A percentile compares a stretch with the other conserved stretches of the same genome.
Evolutionary conservation across 2,797 vertebrate species (phyloP).

Genomic region (Rhadinocentrus ornatus): DNA sequence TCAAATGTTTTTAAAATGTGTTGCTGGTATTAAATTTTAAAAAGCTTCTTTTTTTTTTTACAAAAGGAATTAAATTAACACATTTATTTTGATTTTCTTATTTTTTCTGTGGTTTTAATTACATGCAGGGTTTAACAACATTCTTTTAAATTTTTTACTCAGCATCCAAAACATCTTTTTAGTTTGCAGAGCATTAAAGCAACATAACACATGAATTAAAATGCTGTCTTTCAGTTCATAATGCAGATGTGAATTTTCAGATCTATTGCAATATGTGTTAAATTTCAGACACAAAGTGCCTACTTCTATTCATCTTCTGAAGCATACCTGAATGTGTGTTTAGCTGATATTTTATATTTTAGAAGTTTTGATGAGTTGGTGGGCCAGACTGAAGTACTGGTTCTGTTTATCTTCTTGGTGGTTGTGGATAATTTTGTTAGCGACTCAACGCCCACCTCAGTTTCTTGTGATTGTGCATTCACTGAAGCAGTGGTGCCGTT

Average conservation of each 20-base stretch:
- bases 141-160: too few relatives aligned
- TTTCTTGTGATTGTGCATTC: constrained; percentile 28
- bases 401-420: constrained; percentile 11
- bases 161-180: too few relatives aligned
- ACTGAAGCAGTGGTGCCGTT: constrained; percentile 24
- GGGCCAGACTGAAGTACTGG: constrained; percentile 1
- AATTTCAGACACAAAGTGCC: too few relatives aligned
- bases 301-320: neutral
- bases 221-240: too few relatives aligned
- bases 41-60: too few relatives aligned
- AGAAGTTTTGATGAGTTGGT: neutral
- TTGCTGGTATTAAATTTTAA: too few relatives aligned
- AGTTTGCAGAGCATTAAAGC: too few relatives aligned
- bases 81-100: neutral
- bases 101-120: neutral
- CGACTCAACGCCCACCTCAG: constrained; percentile 13
- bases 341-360: neutral
- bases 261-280: too few relatives aligned
- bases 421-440: constrained; percentile 32
- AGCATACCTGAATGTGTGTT: constrained; percentile 5
- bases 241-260: too few relatives aligned
- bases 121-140: neutral
- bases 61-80: too few relatives aligned
- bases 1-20: neutral
- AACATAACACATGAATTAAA: too few relatives aligned